These are phyloP conservation scores for Microctonus aethiopoides DNA, from an alignment of 2,888 invertebrate species.

Conservation along the genomic window DNA sequence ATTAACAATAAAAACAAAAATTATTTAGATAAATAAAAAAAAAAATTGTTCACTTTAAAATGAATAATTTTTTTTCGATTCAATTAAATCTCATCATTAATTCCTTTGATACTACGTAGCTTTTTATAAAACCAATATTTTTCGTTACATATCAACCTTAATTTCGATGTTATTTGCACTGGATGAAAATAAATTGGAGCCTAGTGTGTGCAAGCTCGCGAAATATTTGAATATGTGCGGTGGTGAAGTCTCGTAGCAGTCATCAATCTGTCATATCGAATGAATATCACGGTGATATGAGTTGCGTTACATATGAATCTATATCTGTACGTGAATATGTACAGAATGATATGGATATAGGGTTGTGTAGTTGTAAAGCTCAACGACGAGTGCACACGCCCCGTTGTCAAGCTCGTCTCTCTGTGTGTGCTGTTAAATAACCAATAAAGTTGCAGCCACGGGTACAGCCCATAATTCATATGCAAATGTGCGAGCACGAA, in stretches of 20 bases:
- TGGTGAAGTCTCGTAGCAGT: conserved; percentile 17
- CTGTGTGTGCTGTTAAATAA: conserved; percentile 49
- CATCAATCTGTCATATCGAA: conserved; percentile 27
- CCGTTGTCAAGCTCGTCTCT: conserved; percentile 29
- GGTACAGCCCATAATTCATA: conserved; percentile 48
- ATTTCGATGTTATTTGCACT: no score
- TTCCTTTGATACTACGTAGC: no score
- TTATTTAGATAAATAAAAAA: no score
- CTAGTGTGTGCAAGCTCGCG: no score
- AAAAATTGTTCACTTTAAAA: no score
- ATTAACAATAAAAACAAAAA: no score
- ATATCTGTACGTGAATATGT: background rate
- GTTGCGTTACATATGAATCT: background rate
- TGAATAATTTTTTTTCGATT: no score
- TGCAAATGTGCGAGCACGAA: conserved; percentile 23
- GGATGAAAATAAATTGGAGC: no score
- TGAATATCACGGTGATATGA: conserved; percentile 22
- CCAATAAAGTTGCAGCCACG: conserved; percentile 51
- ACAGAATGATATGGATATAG: background rate
- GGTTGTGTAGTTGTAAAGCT: conserved; percentile 22
- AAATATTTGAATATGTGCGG: background rate
- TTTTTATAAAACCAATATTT: no score
- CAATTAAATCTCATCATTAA: no score
- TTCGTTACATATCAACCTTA: no score
- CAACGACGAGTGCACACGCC: conserved; percentile 6